phyloP scores from a whole-genome alignment of 2,888 invertebrate genomes.

The Drosophila yooni region DNA sequence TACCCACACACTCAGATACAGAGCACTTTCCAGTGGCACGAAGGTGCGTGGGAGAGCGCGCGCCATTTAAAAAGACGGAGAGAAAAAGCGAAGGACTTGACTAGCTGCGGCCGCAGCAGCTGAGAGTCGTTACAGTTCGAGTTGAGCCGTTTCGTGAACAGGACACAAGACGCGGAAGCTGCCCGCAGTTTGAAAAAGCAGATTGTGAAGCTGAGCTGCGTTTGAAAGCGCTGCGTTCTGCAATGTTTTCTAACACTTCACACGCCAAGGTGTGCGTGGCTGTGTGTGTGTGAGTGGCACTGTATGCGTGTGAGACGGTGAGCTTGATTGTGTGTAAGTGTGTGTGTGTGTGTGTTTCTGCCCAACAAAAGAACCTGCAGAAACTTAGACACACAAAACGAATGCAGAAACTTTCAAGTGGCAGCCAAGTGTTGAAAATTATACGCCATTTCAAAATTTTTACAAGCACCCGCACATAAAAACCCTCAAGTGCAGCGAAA shows the following conservation, averaged over 20 bases:
- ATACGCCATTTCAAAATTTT: slow-evolving; percentile 39
- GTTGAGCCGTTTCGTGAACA: slow-evolving; percentile 77
- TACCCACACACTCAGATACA: slow-evolving; percentile 1
- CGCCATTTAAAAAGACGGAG: slow-evolving; percentile 14
- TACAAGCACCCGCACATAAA: slow-evolving; percentile 27
- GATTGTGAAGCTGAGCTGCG: slow-evolving; percentile 31
- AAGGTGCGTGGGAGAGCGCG: slow-evolving; percentile 48
- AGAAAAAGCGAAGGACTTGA: slow-evolving; percentile 30
- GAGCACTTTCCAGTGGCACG: slow-evolving; percentile 57
- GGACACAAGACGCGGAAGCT: slow-evolving; percentile 75
- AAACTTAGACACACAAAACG: slow-evolving; percentile 22
- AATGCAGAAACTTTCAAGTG: slow-evolving; percentile 51
- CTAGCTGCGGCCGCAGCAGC: slow-evolving; percentile 56
- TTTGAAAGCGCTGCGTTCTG: slow-evolving; percentile 45
- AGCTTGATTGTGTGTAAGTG: slow-evolving; percentile 11
- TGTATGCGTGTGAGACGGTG: slow-evolving; percentile 34
- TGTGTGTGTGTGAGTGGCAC: slow-evolving; percentile 28
- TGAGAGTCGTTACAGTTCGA: slow-evolving; percentile 76
- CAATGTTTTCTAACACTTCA: slow-evolving; percentile 58
- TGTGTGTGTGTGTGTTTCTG: slow-evolving; percentile 25
- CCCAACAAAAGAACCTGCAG: slow-evolving; percentile 47
- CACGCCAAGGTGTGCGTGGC: slow-evolving; percentile 56
- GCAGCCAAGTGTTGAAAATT: slow-evolving; percentile 48
- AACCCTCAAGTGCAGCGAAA: slow-evolving; percentile 17
- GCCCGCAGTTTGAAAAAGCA: slow-evolving; percentile 37